These are phyloP conservation scores for Ptychadena robeensis DNA, from an alignment of 2,797 vertebrate species.

Conservation along the genomic window DNA sequence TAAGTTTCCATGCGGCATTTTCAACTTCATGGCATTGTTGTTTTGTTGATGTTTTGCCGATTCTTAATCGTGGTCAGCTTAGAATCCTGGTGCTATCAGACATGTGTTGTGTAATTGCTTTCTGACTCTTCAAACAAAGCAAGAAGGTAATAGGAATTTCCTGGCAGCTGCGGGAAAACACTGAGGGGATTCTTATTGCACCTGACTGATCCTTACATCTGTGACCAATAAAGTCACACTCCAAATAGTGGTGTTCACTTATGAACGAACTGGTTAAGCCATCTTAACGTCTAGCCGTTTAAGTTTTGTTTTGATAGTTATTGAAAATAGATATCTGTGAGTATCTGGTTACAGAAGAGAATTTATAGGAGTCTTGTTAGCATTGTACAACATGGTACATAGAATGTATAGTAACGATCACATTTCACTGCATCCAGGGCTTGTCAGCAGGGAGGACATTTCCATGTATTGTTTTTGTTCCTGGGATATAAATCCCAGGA, in stretches of 20 bases:
- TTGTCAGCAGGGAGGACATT: background rate
- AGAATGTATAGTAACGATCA: background rate
- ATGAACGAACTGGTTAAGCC: slow-evolving; percentile 30
- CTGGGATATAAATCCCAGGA: too few relatives aligned
- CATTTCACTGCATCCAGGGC: background rate
- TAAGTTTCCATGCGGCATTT: background rate
- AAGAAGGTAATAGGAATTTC: slow-evolving; percentile 47
- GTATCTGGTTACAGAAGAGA: background rate
- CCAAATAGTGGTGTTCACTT: slow-evolving; percentile 19
- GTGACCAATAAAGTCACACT: slow-evolving; percentile 54
- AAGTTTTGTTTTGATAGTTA: slow-evolving; percentile 18
- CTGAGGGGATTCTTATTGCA: slow-evolving; percentile 46
- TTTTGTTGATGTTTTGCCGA: background rate
- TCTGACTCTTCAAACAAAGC: slow-evolving; percentile 42
- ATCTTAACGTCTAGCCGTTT: background rate
- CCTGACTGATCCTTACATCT: slow-evolving; percentile 54
- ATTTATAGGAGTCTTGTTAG: background rate
- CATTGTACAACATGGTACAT: background rate
- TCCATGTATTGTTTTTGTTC: too few relatives aligned
- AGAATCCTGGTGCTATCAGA: slow-evolving; percentile 38
- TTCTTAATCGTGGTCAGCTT: slow-evolving; percentile 1
- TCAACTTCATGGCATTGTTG: background rate
- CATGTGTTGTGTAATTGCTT: slow-evolving; percentile 44
- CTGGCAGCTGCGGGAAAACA: slow-evolving; percentile 56
- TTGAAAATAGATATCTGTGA: background rate